Conservation (phyloP, 2,113 vertebrate genomes). For the Regulus satrapa region DNA sequence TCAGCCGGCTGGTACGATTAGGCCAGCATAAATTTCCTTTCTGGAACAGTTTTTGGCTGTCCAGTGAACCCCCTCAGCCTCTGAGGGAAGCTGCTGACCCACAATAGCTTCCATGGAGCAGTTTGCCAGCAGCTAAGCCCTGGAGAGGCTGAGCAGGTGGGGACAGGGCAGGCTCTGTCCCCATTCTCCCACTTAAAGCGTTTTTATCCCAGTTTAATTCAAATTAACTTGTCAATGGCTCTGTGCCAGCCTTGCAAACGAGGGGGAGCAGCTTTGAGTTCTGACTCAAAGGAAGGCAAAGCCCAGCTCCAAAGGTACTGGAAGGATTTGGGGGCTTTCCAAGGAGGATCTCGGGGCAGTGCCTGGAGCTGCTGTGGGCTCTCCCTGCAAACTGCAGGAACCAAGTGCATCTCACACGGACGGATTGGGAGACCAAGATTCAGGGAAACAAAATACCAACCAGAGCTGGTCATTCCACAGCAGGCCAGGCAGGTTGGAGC, state of each 20-base stretch:
- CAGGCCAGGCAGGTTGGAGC: background rate
- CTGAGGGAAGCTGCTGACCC: background rate
- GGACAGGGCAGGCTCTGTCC: background rate
- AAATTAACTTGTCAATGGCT: background rate
- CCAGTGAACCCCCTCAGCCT: background rate
- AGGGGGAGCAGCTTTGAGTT: background rate
- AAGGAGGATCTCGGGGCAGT: fast-evolving
- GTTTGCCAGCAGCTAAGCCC: background rate
- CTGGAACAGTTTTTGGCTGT: background rate
- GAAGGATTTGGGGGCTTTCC: background rate
- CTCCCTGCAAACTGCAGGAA: background rate
- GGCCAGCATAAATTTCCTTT: background rate
- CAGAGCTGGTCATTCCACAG: background rate
- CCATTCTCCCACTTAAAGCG: background rate
- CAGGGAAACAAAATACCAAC: background rate
- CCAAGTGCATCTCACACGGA: background rate
- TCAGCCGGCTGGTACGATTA: background rate
- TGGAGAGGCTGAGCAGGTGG: background rate
- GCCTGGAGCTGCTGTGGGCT: background rate
- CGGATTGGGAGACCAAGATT: background rate
- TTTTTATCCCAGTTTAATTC: background rate
- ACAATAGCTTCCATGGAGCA: background rate
- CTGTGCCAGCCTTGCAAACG: background rate
- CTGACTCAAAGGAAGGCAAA: background rate
- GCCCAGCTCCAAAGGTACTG: background rate